Percentiles rank a stretch among this genome's conserved stretches.
Conservation (phyloP, 2,888 invertebrate species). For the Ichneumoninae sp. region DNA sequence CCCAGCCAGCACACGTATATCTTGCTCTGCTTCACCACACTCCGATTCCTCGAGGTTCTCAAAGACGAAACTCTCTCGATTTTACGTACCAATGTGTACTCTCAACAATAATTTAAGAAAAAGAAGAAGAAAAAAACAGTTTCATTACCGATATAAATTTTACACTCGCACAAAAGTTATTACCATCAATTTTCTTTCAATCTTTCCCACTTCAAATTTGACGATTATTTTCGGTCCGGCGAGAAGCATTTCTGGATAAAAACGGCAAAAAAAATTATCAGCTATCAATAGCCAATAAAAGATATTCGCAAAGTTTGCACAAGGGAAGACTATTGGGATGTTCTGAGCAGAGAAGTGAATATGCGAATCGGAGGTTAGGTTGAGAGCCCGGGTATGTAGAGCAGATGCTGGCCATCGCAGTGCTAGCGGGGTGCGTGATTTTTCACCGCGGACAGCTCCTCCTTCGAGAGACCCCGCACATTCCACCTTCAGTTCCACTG, state of each 20-base stretch:
- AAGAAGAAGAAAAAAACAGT: background rate
- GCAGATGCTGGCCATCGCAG: slow-evolving; percentile 79
- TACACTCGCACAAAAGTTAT: background rate
- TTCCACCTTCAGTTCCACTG: slow-evolving; percentile 75
- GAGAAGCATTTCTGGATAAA: background rate
- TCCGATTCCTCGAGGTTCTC: slow-evolving; percentile 81
- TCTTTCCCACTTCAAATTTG: background rate
- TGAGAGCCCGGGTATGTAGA: slow-evolving; percentile 82
- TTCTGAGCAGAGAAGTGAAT: background rate
- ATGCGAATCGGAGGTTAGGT: slow-evolving; percentile 67
- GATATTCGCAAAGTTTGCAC: background rate
- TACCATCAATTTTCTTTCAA: background rate
- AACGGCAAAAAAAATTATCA: background rate
- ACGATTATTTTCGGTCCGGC: background rate
- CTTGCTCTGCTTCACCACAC: slow-evolving; percentile 79
- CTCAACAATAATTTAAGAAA: background rate
- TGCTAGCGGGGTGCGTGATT: slow-evolving; percentile 81
- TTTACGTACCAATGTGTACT: background rate
- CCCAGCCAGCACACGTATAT: slow-evolving; percentile 79
- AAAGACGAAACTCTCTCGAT: slow-evolving; percentile 68
- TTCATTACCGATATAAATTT: background rate
- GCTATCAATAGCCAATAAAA: background rate
- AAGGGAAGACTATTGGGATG: background rate
- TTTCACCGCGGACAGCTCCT: slow-evolving; percentile 82
- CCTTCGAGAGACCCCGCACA: slow-evolving; percentile 80